Base-by-base conservation (phyloP, 2,888 invertebrate species). In the Elmis aenea region DNA sequence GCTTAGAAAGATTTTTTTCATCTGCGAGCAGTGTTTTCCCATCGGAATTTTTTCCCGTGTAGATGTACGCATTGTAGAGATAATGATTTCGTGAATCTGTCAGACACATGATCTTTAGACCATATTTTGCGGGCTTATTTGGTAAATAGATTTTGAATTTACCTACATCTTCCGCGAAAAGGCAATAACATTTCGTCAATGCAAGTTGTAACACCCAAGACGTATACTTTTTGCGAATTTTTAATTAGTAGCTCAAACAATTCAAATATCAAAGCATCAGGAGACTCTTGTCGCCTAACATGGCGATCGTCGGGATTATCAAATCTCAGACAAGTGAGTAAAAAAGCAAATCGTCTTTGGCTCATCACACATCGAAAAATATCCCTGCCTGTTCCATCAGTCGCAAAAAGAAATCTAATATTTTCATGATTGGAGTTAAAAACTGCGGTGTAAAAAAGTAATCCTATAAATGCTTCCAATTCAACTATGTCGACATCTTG, bases 171-270 rank as follows among this genome's bases (percentile, higher is more conserved):
- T 10, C 2, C 32, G 26, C 31, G 1, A 13, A 33, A 33, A 21
- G n/a, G 23, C 15, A 32, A 14, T 15, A 24, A 11, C 24, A 32
- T 32, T 15, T 23, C 24, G n/a, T 24, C 13, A n/a, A 30, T n/a
- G 21, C 22, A 11, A 3, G 10, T 20, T n/a, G n/a, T n/a, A n/a
- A n/a, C n/a, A n/a, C n/a, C n/a, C n/a, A n/a, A n/a, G n/a, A n/a
- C n/a, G n/a, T n/a, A n/a, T n/a, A n/a, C n/a, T n/a, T n/a, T n/a
- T n/a, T n/a, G n/a, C n/a, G n/a, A n/a, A n/a, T n/a, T n/a, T n/a
- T n/a, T n/a, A n/a, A n/a, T n/a, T n/a, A n/a, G n/a, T n/a, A n/a
- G n/a, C n/a, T n/a, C n/a, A n/a, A n/a, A n/a, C n/a, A n/a, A n/a
- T n/a, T n/a, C n/a, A n/a, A n/a, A n/a, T n/a, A n/a, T n/a, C n/a